Evolutionary conservation across 2,113 vertebrate genomes (phyloP).

Genomic region (Spilogale gracilis): DNA sequence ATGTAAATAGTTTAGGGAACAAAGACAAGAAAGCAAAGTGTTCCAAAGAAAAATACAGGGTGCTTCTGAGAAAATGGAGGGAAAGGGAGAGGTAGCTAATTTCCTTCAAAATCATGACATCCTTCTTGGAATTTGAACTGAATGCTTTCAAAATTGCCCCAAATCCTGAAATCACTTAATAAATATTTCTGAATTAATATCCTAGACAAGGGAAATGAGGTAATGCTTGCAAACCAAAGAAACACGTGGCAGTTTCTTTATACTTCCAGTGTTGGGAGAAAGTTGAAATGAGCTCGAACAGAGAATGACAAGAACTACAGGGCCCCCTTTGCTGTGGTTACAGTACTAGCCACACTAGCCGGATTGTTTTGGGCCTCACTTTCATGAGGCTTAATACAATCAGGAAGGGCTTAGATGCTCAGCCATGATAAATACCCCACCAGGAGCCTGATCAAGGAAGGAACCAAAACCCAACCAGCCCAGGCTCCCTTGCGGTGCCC

Average conservation of each 20-base stretch:
- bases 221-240: constrained; percentile 75
- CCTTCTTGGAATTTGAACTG: constrained; percentile 71
- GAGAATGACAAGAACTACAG: constrained; percentile 52
- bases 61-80: constrained; percentile 59
- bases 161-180: constrained; percentile 80
- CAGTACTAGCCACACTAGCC: constrained; percentile 55
- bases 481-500: constrained; percentile 60
- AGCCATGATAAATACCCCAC: constrained; percentile 77
- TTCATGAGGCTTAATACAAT: constrained; percentile 76
- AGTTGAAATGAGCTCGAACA: constrained; percentile 60
- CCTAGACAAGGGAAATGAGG: constrained; percentile 78
- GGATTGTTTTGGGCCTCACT: constrained; percentile 59
- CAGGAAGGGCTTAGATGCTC: constrained; percentile 68
- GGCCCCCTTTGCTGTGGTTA: constrained; percentile 65
- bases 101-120: constrained; percentile 70
- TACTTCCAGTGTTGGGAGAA: constrained; percentile 50
- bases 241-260: constrained; percentile 66
- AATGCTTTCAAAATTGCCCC: constrained; percentile 75
- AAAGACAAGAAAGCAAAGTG: constrained; percentile 41
- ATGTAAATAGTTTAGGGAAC: constrained; percentile 47
- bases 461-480: constrained; percentile 74
- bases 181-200: constrained; percentile 81
- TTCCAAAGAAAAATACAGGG: constrained; percentile 33
- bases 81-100: constrained; percentile 51
- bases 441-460: constrained; percentile 75